Percentiles rank a stretch among this genome's conserved stretches.
Evolutionary conservation across 2,888 invertebrate genomes (phyloP).

Genomic region (Clanis bilineata): DNA sequence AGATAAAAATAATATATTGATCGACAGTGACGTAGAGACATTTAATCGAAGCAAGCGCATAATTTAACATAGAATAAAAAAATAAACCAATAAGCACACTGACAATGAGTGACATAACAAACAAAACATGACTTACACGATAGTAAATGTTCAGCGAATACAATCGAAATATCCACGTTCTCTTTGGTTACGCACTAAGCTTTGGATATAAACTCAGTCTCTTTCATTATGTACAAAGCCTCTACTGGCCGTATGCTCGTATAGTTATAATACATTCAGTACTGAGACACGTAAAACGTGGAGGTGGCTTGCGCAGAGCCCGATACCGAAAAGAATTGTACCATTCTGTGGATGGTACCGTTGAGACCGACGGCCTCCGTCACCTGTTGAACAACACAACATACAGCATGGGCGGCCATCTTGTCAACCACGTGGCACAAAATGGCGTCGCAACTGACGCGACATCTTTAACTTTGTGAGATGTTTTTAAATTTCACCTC

Average conservation of each 20-base stretch:
- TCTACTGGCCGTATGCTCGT: constrained; percentile 53
- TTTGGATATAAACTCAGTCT: constrained; percentile 79
- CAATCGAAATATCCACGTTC: constrained; percentile 72
- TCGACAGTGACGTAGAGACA: constrained; percentile 34
- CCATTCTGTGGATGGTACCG: constrained; percentile 84
- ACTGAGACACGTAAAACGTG: constrained; percentile 85
- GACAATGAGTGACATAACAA: constrained; percentile 80
- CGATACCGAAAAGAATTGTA: constrained; percentile 84
- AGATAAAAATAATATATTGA: constrained; percentile 32
- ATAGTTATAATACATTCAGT: constrained; percentile 67
- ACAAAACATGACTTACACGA: constrained; percentile 82
- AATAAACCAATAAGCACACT: constrained; percentile 79
- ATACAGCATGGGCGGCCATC: constrained; percentile 69
- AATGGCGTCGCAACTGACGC: constrained; percentile 32
- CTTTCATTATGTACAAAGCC: constrained; percentile 77
- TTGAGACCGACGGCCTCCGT: constrained; percentile 83
- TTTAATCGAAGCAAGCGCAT: constrained; percentile 74
- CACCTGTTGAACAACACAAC: constrained; percentile 83
- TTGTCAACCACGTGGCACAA: constrained; percentile 41
- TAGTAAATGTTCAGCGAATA: constrained; percentile 73
- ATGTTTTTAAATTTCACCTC: constrained; percentile 33
- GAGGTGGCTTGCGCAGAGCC: constrained; percentile 84
- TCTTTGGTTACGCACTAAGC: constrained; percentile 70
- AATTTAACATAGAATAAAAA: constrained; percentile 49
- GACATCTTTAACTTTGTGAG: not conserved